Evolutionary conservation across 2,797 vertebrate species (phyloP), one percentile per base, ranked within the genome.

Genomic region (Adelosebastes latens): DNA sequence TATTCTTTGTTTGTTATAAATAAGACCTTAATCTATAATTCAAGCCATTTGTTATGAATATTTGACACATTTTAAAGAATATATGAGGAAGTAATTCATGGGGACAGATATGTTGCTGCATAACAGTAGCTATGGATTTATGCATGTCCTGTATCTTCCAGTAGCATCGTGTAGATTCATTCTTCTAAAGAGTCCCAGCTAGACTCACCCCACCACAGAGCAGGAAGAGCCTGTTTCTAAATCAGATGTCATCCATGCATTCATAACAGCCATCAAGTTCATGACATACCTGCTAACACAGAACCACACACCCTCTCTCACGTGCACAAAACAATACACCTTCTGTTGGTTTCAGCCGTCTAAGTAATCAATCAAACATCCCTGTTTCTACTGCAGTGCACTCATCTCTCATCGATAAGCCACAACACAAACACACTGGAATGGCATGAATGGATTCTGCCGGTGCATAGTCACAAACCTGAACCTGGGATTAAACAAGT

Each of bases 171-270:
- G 10, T 29, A 49, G 13, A 62, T 12, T 62, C 8, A 36, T 20
- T 32, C 22, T 22, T 58, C n/a, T 25, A 55, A 61, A 5, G 20
- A 62, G 29, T 1, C 11, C 39, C 39, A 42, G 39, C 39, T 42
- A 36, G 16, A 36, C 53, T 53, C n/a, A 27, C 39, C 22, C 29
- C 77, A 65, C 18, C 61, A 24, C 4, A 55, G n/a, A 85, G 55
- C 84, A 81, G 63, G 80, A 72, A 55, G 3, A 77, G 24, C 82
- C 84, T 0, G 84, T 87, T 88, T 79, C 22, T 42, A 75, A 74
- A 53, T 49, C 8, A 59, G 31, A 9, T 11, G 8, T 49, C 20
- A 39, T 3, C 2, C 59, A 22, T 39, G 29, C 53, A 52, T 64
- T 64, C 9, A 34, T 20, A 36, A 72, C 13, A 64, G 2, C 36